These are phyloP conservation scores for Drosophila pseudotakahashii DNA, from an alignment of 2,888 invertebrate genomes.

Conservation along the genomic window DNA sequence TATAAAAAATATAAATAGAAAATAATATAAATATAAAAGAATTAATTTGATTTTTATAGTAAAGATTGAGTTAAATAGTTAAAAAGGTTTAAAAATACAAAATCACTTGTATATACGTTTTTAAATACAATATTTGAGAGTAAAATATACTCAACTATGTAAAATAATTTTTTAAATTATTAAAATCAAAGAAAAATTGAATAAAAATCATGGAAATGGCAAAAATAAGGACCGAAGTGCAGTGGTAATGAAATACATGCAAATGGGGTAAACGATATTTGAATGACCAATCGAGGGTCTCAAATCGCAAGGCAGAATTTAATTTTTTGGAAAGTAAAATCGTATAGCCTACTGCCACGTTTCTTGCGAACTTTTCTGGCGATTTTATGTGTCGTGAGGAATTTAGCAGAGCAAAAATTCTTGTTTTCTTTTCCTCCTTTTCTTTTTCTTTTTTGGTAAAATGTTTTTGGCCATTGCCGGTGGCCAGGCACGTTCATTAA, in stretches of 20 bases:
- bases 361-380: not conserved
- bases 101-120: too few relatives aligned
- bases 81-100: too few relatives aligned
- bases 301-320: constrained; percentile 4
- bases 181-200: too few relatives aligned
- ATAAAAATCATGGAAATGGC: too few relatives aligned
- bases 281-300: not conserved
- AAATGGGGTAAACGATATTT: not conserved
- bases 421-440: not conserved
- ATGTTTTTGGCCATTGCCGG: constrained; percentile 18
- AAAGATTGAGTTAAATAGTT: too few relatives aligned
- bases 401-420: not conserved
- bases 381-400: not conserved
- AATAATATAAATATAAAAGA: too few relatives aligned
- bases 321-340: not conserved
- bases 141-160: too few relatives aligned
- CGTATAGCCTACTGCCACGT: not conserved
- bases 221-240: constrained; percentile 4
- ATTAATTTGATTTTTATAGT: too few relatives aligned
- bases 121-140: too few relatives aligned
- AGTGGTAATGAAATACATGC: not conserved
- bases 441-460: not conserved
- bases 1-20: too few relatives aligned
- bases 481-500: constrained; percentile 47
- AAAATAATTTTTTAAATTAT: too few relatives aligned